These are phyloP conservation scores for Chitala chitala DNA, from an alignment of 2,113 vertebrate genomes.

Conservation along the genomic window DNA sequence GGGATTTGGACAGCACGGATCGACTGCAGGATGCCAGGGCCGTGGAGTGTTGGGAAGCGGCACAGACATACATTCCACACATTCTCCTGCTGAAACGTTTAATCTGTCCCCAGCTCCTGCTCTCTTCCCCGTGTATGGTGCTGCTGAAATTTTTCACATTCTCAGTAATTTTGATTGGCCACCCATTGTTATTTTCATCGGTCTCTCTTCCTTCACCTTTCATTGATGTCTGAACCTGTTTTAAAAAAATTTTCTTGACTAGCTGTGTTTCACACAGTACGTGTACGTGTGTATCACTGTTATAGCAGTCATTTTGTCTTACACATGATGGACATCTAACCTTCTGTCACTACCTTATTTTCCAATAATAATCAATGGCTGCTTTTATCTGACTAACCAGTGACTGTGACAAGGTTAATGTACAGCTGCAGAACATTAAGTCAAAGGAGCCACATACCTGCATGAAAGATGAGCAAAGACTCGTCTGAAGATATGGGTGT, in stretches of 20 bases:
- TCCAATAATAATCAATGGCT: too few relatives aligned
- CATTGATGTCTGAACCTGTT: neutral
- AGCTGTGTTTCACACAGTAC: too few relatives aligned
- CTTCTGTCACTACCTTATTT: too few relatives aligned
- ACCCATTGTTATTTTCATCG: neutral
- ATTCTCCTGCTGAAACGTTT: slow-evolving; percentile 52
- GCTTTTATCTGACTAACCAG: neutral
- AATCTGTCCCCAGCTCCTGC: slow-evolving; percentile 29
- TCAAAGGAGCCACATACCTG: neutral
- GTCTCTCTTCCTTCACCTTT: neutral
- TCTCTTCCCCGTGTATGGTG: slow-evolving; percentile 36
- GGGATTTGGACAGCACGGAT: slow-evolving; percentile 60
- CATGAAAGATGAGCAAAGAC: too few relatives aligned
- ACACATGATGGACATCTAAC: too few relatives aligned
- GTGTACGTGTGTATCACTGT: neutral
- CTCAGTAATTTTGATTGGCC: slow-evolving; percentile 14
- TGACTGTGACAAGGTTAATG: neutral
- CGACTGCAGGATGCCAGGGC: slow-evolving; percentile 61
- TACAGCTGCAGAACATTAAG: neutral
- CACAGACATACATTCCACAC: slow-evolving; percentile 54
- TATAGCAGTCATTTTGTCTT: neutral
- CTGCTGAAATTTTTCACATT: slow-evolving; percentile 30
- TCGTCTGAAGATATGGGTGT: too few relatives aligned
- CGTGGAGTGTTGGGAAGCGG: slow-evolving; percentile 58
- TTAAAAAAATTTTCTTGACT: too few relatives aligned